Base-by-base conservation (phyloP, 2,113 vertebrate genomes). In the Hypocryptadius cinnamomeus region DNA sequence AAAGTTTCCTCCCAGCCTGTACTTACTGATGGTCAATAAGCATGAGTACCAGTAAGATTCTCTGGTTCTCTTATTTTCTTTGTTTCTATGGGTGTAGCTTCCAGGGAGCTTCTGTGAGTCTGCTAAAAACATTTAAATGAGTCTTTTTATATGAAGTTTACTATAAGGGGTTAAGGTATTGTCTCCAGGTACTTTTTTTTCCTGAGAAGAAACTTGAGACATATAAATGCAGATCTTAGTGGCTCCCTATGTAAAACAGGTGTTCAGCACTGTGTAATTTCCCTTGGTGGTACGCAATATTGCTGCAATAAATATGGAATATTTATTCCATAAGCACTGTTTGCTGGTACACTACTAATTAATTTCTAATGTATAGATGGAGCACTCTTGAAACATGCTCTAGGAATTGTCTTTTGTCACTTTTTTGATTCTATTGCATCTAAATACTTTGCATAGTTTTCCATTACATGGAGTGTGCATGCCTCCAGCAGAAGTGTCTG, bases 201-300 rank as follows among this genome's bases (percentile, higher is more conserved):
- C 48, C 42, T 48, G 16, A 53, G 63, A 87, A 57, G 64, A 74
- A 88, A 57, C 90, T 50, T 84, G 94, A 87, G 93, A 86, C 51
- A 65, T 19, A 94, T 94, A 91, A 95, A 86, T 25, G 45, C 44
- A 39, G 60, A 37, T 80, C 77, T 74, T 80, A 90, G 44, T 74
- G 51, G 31, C 40, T 96, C 69, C 76, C 93, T 45, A 1, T 77
- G 40, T 88, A 85, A 94, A 90, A 71, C 94, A 96, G 96, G 94
- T 96, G 96, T 95, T 95, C 82, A 90, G 86, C 85, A 74, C 64
- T 80, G 35, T 79, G 54, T 96, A 88, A 96, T 95, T 96, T 94
- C 94, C 93, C 94, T 80, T 78, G 94, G 51, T 48, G 74, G 70
- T 71, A 28, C 0, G 1, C 53, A 82, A 80, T 89, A 94, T 95